These are phyloP conservation scores for Cervus canadensis DNA, from an alignment of 2,113 vertebrate species.

Conservation along the genomic window DNA sequence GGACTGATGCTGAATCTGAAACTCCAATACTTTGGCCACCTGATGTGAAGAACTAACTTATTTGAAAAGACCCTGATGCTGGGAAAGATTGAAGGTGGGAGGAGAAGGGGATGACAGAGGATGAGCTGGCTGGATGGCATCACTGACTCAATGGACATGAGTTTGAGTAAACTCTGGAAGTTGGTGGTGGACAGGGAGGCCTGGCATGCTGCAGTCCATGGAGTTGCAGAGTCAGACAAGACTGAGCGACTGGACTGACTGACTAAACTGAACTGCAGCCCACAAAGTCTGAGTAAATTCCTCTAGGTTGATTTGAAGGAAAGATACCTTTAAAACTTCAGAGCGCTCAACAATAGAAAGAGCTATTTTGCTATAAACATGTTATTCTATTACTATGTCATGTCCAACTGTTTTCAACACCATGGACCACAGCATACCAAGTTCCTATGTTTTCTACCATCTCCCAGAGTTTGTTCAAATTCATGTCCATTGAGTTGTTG, in stretches of 20 bases:
- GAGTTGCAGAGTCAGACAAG: rapidly evolving
- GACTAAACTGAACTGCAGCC: not conserved
- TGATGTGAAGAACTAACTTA: not conserved
- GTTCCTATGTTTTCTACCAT: not conserved
- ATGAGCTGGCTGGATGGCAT: no score
- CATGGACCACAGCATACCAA: not conserved
- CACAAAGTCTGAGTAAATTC: not conserved
- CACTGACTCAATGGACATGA: not conserved
- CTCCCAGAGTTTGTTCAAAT: not conserved
- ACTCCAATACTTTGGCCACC: not conserved
- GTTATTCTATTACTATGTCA: not conserved
- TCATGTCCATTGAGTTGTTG: not conserved
- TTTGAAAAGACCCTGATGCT: not conserved
- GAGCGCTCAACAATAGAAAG: not conserved
- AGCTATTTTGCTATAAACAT: not conserved
- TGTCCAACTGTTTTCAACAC: not conserved
- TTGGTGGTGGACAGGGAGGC: not conserved
- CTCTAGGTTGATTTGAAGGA: not conserved
- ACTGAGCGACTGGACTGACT: not conserved
- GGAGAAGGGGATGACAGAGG: no score
- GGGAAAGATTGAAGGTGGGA: not conserved
- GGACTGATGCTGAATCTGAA: not conserved
- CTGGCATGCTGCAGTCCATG: rapidly evolving
- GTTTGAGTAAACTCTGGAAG: not conserved
- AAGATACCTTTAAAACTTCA: not conserved